Evolutionary conservation across 2,797 vertebrate species (phyloP).

Genomic region (Fistularia tabacaria): DNA sequence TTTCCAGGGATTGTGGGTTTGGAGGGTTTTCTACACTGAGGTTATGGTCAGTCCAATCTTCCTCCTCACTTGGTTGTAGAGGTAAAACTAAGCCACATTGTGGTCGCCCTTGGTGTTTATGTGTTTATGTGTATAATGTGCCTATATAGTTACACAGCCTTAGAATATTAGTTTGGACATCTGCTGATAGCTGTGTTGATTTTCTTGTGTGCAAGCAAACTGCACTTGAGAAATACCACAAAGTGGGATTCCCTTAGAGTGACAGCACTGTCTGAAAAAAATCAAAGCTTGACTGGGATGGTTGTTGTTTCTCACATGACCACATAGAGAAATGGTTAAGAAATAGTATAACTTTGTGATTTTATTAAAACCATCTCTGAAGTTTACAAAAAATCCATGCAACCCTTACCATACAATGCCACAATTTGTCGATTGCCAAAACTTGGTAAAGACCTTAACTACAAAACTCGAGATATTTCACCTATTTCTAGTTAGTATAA

Average conservation of each 20-base stretch:
- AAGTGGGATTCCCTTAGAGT: conserved; percentile 13
- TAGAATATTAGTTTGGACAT: conserved; percentile 26
- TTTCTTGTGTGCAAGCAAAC: conserved; percentile 3
- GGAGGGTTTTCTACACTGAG: conserved; percentile 59
- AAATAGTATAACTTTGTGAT: too few relatives aligned
- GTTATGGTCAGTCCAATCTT: conserved; percentile 67
- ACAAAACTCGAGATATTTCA: too few relatives aligned
- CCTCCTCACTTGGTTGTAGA: conserved; percentile 49
- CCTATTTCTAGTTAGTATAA: too few relatives aligned
- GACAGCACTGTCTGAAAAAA: conserved; percentile 2
- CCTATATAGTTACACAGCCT: conserved; percentile 27
- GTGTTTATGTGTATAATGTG: conserved; percentile 24
- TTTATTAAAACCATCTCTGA: too few relatives aligned
- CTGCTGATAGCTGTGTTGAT: conserved; percentile 10
- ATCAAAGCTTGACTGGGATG: conserved; percentile 9
- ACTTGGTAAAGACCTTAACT: too few relatives aligned
- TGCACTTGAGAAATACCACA: conserved; percentile 14
- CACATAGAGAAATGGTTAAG: conserved; percentile 4
- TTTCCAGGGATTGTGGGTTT: conserved; percentile 70
- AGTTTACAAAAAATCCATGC: too few relatives aligned
- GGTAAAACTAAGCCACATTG: conserved; percentile 64
- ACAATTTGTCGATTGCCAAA: too few relatives aligned
- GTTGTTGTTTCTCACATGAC: conserved; percentile 1
- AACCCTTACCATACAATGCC: too few relatives aligned
- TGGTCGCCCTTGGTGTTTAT: conserved; percentile 49